phyloP scores from a whole-genome alignment of 2,797 vertebrate genomes.

The Poecile montanus region DNA sequence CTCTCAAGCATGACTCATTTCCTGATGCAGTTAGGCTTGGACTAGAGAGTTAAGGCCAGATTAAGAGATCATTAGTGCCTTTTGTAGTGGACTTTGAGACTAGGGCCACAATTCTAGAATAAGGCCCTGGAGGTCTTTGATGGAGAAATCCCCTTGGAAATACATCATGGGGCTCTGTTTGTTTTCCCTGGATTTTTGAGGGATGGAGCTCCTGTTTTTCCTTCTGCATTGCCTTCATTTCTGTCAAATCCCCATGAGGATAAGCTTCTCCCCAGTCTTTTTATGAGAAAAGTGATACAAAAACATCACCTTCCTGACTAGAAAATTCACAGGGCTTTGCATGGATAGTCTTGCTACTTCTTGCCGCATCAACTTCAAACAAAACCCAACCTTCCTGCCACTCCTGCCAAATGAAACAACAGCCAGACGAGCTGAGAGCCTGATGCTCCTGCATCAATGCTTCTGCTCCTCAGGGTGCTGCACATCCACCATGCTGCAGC shows the following conservation, averaged over 20 bases:
- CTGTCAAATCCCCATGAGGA: background rate
- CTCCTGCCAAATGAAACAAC: background rate
- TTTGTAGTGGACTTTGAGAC: constrained; percentile 9
- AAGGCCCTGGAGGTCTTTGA: background rate
- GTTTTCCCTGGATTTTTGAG: background rate
- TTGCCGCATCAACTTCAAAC: background rate
- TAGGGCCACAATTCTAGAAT: background rate
- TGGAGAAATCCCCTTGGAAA: constrained; percentile 9
- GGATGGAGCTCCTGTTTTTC: background rate
- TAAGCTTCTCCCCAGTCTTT: background rate
- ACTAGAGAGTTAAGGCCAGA: constrained; percentile 1
- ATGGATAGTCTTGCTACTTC: background rate
- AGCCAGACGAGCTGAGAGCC: background rate
- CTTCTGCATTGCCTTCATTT: background rate
- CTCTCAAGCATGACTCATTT: background rate
- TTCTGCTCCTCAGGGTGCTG: background rate
- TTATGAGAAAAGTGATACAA: background rate
- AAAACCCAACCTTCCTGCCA: background rate
- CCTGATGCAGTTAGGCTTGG: background rate
- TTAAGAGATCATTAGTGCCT: background rate
- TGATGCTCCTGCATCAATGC: background rate
- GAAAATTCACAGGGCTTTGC: background rate
- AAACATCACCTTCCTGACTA: background rate
- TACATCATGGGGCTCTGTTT: background rate
- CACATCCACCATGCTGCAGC: background rate